Conservation (phyloP, 2,888 invertebrate genomes). For the Brachyptera putata region DNA sequence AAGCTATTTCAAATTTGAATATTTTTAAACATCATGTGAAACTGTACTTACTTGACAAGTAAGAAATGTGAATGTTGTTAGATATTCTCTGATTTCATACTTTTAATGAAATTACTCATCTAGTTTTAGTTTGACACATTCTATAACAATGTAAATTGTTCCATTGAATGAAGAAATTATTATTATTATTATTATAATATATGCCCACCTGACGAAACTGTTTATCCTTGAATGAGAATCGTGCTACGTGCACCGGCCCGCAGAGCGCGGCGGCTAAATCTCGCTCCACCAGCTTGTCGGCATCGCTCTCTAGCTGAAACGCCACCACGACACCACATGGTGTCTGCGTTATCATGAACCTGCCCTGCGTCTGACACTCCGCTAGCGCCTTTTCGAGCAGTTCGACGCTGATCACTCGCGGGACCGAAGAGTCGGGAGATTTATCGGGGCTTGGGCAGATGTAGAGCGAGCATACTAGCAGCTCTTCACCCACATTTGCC, state of each 20-base stretch:
- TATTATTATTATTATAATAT: no score
- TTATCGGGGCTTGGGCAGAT: constrained; percentile 25
- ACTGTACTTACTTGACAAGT: no score
- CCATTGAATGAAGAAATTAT: no score
- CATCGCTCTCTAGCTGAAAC: constrained; percentile 44
- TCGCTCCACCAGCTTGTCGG: constrained; percentile 44
- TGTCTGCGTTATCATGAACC: constrained; percentile 40
- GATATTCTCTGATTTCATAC: no score
- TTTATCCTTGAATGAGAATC: constrained; percentile 45
- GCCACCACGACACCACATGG: constrained; percentile 46
- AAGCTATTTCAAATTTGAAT: no score
- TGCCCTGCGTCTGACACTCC: constrained; percentile 11
- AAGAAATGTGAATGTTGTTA: no score
- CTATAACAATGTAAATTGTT: no score
- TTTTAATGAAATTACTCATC: no score
- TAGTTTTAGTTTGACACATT: no score
- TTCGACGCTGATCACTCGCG: background rate
- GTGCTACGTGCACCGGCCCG: constrained; percentile 45
- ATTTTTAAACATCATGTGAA: no score
- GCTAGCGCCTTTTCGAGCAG: background rate
- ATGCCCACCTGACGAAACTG: constrained; percentile 41
- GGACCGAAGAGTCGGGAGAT: background rate
- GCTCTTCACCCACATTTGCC: constrained; percentile 34
- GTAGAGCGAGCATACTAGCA: constrained; percentile 30
- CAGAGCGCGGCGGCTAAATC: constrained; percentile 45